These are phyloP conservation scores for Elgaria multicarinata DNA, from an alignment of 2,113 vertebrate species.

Conservation along the genomic window DNA sequence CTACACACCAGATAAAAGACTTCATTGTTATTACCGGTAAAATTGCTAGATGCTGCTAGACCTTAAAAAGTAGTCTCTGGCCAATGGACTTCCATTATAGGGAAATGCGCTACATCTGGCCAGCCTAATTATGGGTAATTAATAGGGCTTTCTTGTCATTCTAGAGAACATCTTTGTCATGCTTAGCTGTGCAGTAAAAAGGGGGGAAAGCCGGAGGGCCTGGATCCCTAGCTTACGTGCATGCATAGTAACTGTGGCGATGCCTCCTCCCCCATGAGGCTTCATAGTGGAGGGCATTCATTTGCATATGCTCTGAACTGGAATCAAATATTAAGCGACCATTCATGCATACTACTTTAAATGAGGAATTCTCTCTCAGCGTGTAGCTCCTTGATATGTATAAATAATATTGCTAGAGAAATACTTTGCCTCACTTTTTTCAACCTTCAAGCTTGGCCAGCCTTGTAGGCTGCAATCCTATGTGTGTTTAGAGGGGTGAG, in stretches of 20 bases:
- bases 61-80: neutral
- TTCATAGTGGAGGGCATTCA: slow-evolving; percentile 4
- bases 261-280: fast-evolving
- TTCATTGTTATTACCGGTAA: neutral
- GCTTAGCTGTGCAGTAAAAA: neutral
- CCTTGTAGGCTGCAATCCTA: neutral
- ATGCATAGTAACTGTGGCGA: neutral
- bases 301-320: slow-evolving; percentile 53
- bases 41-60: neutral
- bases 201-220: neutral
- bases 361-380: slow-evolving; percentile 25
- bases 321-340: slow-evolving; percentile 49
- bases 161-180: neutral
- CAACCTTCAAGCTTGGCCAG: neutral
- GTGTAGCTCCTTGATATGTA: neutral
- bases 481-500: too few relatives aligned
- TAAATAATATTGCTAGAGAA: neutral
- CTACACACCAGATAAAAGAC: neutral
- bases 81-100: neutral
- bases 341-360: slow-evolving; percentile 26
- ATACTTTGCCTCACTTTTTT: neutral
- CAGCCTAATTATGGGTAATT: neutral
- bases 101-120: neutral
- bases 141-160: neutral
- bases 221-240: slow-evolving; percentile 20